Base-by-base conservation (phyloP, 2,888 invertebrate genomes). In the Dynastes maya region DNA sequence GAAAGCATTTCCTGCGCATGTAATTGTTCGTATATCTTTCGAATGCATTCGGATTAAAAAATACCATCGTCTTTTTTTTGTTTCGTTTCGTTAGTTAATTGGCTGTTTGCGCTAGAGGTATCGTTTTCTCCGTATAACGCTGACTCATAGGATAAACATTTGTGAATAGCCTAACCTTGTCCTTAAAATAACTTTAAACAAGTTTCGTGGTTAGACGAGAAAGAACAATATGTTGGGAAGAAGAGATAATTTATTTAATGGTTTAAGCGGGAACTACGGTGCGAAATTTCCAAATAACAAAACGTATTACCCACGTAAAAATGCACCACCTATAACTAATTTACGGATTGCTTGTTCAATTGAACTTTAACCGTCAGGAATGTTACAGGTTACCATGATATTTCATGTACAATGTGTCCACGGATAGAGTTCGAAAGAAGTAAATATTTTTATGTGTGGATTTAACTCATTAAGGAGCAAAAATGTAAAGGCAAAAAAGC, bases 1-100 rank as follows among this genome's bases (percentile, higher is more conserved):
- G 72, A 61, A 72, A 72, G 72, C 72, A 72, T 61, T 72, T 72
- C 72, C 72, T 72, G 72, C 53, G 37, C 58, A 58, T 27, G 58
- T 72, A 72, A 45, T 72, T 72, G 58, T 71, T n/a, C 72, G 27
- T 51, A 16, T 49, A 72, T 72, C 72, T 61, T 27, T 40, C 61
- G 72, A 72, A 72, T 72, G 72, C 40, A 37, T 40, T 61, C 61
- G 16, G 72, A 72, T 72, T 53, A 53, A 72, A 55, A 72, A 72
- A 58, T 72, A 16, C 22, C 22, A 45, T 68, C 49, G 58, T 11
- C 40, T 37, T 58, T 72, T 11, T 68, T 51, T 11, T 49, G 5
- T 37, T 68, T 29, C 27, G n/a, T 53, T 53, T 53, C 16, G 37
- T 29, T 45, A 72, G 72, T 58, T 72, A 72, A 72, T 61, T 61